These are phyloP conservation scores for Tiliqua scincoides DNA, from an alignment of 2,113 vertebrate genomes.

Conservation along the genomic window DNA sequence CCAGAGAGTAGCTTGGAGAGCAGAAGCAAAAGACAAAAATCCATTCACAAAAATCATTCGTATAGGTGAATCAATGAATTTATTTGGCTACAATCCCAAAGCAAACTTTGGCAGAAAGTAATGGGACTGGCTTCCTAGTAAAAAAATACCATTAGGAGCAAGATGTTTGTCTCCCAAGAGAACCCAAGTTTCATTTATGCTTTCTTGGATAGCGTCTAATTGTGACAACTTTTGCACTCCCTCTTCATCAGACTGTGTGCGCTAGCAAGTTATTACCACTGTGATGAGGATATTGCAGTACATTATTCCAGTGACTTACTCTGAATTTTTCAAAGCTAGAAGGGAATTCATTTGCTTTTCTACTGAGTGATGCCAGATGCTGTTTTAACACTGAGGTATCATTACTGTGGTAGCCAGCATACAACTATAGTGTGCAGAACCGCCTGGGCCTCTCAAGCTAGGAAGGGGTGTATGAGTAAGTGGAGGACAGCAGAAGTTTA, in stretches of 20 bases:
- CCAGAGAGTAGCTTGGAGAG: neutral
- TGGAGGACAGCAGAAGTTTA: neutral
- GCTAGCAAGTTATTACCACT: neutral
- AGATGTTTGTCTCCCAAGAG: constrained; percentile 7
- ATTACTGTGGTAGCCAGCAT: too few relatives aligned
- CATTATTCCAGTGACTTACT: neutral
- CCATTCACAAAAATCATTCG: constrained; percentile 1
- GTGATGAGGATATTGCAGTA: neutral
- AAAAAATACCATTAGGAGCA: constrained; percentile 11
- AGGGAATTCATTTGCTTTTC: neutral
- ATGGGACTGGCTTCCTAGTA: neutral
- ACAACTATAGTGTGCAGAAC: neutral
- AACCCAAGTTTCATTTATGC: neutral
- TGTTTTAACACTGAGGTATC: neutral
- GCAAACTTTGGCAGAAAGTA: constrained; percentile 10
- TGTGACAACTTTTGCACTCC: neutral
- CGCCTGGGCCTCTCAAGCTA: neutral
- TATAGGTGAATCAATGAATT: neutral
- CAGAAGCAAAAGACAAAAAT: neutral
- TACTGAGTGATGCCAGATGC: neutral
- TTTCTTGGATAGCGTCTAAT: constrained; percentile 10
- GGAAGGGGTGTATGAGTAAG: neutral
- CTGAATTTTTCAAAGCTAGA: neutral
- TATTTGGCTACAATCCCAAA: neutral
- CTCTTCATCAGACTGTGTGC: neutral